Conservation (phyloP, 2,888 invertebrate genomes). For the Eurois occulta region DNA sequence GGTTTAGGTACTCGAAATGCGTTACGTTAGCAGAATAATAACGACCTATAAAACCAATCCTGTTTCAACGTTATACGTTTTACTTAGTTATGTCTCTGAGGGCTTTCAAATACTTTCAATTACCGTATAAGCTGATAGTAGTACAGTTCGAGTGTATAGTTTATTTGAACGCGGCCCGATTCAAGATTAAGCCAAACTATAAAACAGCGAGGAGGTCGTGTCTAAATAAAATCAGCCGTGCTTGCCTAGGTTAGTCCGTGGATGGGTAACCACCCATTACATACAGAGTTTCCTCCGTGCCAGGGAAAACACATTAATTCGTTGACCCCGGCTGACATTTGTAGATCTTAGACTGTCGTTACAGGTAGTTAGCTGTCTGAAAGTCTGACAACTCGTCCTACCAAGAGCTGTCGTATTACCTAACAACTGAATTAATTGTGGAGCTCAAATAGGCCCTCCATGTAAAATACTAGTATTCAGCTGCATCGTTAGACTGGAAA, state of each 20-base stretch:
- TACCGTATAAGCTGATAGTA: conserved; percentile 32
- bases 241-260: background rate
- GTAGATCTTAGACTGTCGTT: background rate
- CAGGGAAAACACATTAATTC: background rate
- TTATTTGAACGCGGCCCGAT: conserved; percentile 1
- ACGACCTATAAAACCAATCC: conserved; percentile 60
- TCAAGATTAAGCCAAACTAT: background rate
- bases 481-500: background rate
- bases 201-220: background rate
- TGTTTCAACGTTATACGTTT: conserved; percentile 53
- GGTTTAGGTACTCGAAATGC: conserved; percentile 61
- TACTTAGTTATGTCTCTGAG: conserved; percentile 49
- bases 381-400: background rate
- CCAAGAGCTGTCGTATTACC: background rate
- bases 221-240: background rate
- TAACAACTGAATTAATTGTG: background rate
- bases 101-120: conserved; percentile 59
- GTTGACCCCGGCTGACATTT: background rate
- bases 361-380: background rate
- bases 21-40: conserved; percentile 66
- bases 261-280: background rate
- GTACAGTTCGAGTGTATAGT: background rate
- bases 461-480: background rate
- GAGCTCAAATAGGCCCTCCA: background rate
- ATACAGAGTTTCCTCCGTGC: background rate